phyloP scores from a whole-genome alignment of 1,140 invertebrate genomes.

The Drosophila biarmipes region DNA sequence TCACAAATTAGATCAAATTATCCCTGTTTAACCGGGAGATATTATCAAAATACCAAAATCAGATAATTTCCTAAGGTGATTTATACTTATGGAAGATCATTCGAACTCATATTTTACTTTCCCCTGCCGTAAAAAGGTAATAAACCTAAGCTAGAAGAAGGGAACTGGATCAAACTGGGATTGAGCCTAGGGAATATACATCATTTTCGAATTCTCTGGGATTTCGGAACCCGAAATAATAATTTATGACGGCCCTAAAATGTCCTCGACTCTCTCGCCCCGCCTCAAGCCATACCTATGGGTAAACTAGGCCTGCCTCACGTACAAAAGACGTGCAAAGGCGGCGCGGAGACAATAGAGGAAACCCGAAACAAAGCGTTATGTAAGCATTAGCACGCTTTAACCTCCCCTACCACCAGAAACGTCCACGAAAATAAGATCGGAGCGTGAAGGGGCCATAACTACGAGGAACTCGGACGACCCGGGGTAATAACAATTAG shows the following conservation, averaged over 20 bases:
- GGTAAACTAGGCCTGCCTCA: slow-evolving; percentile 28
- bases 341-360: slow-evolving; percentile 19
- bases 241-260: slow-evolving; percentile 41
- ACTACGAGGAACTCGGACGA: slow-evolving; percentile 24
- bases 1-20: slow-evolving; percentile 26
- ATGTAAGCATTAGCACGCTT: slow-evolving; percentile 76
- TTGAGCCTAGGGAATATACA: slow-evolving; percentile 8
- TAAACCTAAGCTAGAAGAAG: slow-evolving; percentile 9
- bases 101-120: slow-evolving; percentile 2
- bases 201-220: neutral
- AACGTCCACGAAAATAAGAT: slow-evolving; percentile 30
- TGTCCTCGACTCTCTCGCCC: slow-evolving; percentile 31
- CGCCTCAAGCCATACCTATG: neutral
- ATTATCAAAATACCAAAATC: neutral
- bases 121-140: neutral
- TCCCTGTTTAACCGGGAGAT: slow-evolving; percentile 29
- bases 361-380: slow-evolving; percentile 51
- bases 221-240: slow-evolving; percentile 22
- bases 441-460: slow-evolving; percentile 66
- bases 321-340: slow-evolving; percentile 31
- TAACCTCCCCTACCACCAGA: slow-evolving; percentile 35
- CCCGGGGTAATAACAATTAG: slow-evolving; percentile 34
- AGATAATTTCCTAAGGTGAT: slow-evolving; percentile 12
- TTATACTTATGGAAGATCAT: slow-evolving; percentile 15
- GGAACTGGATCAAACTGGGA: slow-evolving; percentile 15